phyloP scores from a whole-genome alignment of 1,140 invertebrate species.

The Drosophila orosa region DNA sequence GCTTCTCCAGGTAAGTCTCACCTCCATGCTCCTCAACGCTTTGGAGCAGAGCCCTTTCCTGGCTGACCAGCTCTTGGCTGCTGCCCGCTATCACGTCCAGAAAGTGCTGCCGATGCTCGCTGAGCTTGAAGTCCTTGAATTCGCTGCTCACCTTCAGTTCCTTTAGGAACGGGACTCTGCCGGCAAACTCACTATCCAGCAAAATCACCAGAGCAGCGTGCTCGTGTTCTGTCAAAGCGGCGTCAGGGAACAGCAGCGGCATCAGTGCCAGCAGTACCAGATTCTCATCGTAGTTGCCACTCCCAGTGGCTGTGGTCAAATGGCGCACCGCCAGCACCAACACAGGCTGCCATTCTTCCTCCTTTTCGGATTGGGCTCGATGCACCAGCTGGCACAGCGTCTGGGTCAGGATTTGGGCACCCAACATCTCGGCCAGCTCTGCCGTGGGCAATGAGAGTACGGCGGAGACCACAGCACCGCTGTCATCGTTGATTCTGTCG shows the following conservation, averaged over 20 bases:
- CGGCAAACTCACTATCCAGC: conserved; percentile 56
- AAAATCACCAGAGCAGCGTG: conserved; percentile 44
- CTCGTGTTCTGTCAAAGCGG: conserved; percentile 13
- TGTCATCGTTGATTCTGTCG: conserved; percentile 87
- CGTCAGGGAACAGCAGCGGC: conserved; percentile 69
- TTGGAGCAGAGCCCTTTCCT: conserved; percentile 52
- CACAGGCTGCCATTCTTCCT: conserved; percentile 79
- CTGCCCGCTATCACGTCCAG: conserved; percentile 63
- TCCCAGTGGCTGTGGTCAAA: conserved; percentile 54
- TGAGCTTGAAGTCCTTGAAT: conserved; percentile 35
- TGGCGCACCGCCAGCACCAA: conserved; percentile 83
- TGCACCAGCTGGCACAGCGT: conserved; percentile 69
- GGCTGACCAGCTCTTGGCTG: conserved; percentile 23
- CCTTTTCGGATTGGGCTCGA: conserved; percentile 56
- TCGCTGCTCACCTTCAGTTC: conserved; percentile 34
- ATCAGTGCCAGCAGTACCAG: conserved; percentile 70
- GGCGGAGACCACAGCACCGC: conserved; percentile 85
- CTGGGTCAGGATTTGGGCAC: conserved; percentile 59
- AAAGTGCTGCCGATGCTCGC: conserved; percentile 66
- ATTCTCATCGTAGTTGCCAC: conserved; percentile 63
- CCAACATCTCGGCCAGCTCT: conserved; percentile 84
- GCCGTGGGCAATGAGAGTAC: conserved; percentile 84
- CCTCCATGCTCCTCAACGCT: conserved; percentile 68
- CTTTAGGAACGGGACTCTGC: conserved; percentile 52
- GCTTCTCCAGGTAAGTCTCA: conserved; percentile 38